phyloP scores from a whole-genome alignment of 2,888 invertebrate genomes.

The Strigamia maritima region DNA sequence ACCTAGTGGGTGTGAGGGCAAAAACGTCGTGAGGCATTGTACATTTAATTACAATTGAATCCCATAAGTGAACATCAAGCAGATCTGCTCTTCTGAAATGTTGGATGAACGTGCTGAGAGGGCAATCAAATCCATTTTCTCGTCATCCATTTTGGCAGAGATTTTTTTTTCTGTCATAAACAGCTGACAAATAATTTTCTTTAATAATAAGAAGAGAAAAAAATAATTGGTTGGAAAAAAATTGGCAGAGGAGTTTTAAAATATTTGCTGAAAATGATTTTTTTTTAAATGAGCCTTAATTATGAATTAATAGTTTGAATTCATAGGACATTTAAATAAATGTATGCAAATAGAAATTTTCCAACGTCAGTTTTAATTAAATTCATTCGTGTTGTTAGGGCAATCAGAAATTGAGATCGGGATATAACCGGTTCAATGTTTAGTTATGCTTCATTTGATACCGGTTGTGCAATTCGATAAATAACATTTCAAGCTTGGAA shows the following conservation, averaged over 20 bases:
- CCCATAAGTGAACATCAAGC: slow-evolving; percentile 11
- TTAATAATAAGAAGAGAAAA: not conserved
- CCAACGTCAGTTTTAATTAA: not conserved
- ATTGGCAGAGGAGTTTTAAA: not conserved
- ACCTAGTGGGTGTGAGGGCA: not conserved
- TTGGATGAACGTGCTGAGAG: slow-evolving; percentile 5
- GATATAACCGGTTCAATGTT: not conserved
- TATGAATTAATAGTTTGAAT: no score
- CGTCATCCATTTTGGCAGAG: not conserved
- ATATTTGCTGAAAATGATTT: not conserved
- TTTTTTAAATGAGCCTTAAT: no score
- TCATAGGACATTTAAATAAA: no score
- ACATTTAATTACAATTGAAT: slow-evolving; percentile 2
- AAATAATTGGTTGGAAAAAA: not conserved
- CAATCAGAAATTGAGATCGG: not conserved
- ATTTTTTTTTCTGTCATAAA: not conserved
- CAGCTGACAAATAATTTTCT: slow-evolving; percentile 6
- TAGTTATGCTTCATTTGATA: not conserved
- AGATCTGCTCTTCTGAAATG: not conserved
- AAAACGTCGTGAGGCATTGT: not conserved
- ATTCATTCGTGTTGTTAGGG: not conserved
- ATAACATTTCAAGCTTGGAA: slow-evolving; percentile 20
- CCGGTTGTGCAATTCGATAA: not conserved
- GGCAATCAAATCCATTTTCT: slow-evolving; percentile 11
- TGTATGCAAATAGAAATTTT: not conserved